Percentiles rank a stretch among this genome's conserved stretches.
Evolutionary conservation across 2,888 invertebrate species (phyloP).

Genomic region (Chouioia cunea): DNA sequence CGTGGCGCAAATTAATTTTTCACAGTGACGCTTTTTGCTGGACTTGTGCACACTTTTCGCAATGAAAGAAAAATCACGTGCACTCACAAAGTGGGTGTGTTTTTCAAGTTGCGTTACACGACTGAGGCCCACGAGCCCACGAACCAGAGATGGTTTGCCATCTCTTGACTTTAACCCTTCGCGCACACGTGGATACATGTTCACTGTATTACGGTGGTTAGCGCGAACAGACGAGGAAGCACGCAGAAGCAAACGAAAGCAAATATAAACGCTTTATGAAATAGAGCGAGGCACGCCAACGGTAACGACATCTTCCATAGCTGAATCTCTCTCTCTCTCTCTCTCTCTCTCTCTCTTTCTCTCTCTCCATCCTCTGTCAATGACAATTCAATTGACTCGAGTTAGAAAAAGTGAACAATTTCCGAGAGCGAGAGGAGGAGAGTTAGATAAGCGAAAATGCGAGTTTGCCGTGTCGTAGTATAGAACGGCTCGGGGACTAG

Average conservation of each 20-base stretch:
- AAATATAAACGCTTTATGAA: conserved; percentile 25
- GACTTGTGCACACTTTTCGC: conserved; percentile 13
- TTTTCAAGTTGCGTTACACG: conserved; percentile 52
- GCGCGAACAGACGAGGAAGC: background rate
- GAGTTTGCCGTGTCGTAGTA: background rate
- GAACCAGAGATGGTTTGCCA: conserved; percentile 51
- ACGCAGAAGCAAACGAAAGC: conserved; percentile 4
- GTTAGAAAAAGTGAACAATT: background rate
- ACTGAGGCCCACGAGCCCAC: conserved; percentile 35
- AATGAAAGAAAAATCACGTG: too few relatives aligned
- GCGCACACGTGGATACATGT: background rate
- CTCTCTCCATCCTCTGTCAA: too few relatives aligned
- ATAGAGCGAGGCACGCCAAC: background rate
- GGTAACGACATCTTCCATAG: background rate
- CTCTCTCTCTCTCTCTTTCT: background rate
- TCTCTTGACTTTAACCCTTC: conserved; percentile 33
- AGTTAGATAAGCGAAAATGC: background rate
- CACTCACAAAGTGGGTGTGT: conserved; percentile 14
- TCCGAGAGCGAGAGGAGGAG: background rate
- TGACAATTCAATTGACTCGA: too few relatives aligned
- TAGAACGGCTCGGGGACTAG: background rate
- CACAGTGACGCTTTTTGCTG: conserved; percentile 7
- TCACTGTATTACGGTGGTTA: background rate
- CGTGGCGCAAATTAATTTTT: conserved; percentile 3
- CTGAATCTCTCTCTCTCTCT: background rate